phyloP scores from a whole-genome alignment of 2,113 vertebrate species.

The Motacilla alba region DNA sequence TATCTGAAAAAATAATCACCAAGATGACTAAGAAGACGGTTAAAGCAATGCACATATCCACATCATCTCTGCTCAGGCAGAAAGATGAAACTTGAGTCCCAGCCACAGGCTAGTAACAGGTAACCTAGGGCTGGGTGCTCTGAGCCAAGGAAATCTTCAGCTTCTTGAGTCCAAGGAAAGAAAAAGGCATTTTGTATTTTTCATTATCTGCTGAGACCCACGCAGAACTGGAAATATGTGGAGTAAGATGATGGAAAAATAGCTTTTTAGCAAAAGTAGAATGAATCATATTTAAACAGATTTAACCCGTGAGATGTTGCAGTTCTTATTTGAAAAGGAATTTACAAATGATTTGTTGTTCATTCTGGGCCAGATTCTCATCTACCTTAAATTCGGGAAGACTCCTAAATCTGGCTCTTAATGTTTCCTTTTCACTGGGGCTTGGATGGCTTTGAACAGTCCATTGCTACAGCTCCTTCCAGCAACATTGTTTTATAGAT shows the following conservation, averaged over 20 bases:
- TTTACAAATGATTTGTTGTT: background rate
- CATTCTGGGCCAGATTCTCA: background rate
- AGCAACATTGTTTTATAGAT: background rate
- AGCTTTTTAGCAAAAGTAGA: background rate
- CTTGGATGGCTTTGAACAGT: background rate
- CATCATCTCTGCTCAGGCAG: background rate
- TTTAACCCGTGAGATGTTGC: accelerated
- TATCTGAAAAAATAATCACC: slow-evolving; percentile 39
- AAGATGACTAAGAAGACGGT: background rate
- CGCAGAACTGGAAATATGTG: background rate
- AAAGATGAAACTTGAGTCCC: background rate
- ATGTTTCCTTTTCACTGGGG: background rate
- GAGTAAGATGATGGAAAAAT: background rate
- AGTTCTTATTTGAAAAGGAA: background rate
- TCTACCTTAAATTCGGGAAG: background rate
- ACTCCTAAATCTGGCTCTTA: background rate
- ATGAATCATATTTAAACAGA: background rate
- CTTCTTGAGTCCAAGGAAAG: background rate
- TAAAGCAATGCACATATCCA: background rate
- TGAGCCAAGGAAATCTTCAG: background rate
- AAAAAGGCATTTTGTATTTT: background rate
- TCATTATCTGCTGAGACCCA: background rate
- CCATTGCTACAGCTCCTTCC: background rate
- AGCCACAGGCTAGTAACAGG: background rate
- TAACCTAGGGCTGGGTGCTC: background rate